Conservation (phyloP, 2,113 vertebrate species). For the Aramus guarauna region DNA sequence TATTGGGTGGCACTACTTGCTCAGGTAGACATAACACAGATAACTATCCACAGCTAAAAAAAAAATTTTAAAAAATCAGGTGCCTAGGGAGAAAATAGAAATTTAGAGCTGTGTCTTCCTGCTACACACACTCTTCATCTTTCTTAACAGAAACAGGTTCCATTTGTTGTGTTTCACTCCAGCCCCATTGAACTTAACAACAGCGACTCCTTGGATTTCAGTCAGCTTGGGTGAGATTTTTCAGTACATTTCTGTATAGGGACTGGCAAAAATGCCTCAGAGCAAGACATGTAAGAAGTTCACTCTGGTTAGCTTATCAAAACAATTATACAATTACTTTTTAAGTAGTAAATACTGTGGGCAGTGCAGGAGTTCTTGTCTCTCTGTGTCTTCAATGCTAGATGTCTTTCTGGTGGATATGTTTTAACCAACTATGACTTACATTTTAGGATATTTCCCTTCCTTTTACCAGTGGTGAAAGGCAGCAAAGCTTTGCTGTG, state of each 20-base stretch:
- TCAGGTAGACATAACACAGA: not conserved
- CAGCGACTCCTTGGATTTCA: not conserved
- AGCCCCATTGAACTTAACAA: not conserved
- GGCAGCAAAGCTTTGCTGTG: not conserved
- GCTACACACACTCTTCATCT: not conserved
- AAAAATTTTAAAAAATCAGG: not conserved
- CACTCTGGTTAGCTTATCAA: not conserved
- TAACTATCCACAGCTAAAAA: not conserved
- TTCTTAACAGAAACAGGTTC: not conserved
- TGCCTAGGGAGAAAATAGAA: not conserved
- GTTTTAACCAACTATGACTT: not conserved
- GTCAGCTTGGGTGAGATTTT: not conserved
- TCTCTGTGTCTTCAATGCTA: not conserved
- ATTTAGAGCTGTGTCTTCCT: not conserved
- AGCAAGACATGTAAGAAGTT: not conserved
- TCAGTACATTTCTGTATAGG: not conserved
- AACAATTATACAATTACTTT: not conserved
- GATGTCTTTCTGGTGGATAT: not conserved
- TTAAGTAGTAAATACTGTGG: not conserved
- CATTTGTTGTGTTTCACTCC: not conserved
- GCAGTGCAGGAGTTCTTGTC: not conserved
- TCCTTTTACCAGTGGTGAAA: not conserved
- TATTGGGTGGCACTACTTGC: not conserved
- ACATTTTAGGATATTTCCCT: not conserved
- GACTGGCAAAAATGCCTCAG: not conserved